Conservation (phyloP, 1,140 invertebrate genomes). For the Potamilus streckersoni region DNA sequence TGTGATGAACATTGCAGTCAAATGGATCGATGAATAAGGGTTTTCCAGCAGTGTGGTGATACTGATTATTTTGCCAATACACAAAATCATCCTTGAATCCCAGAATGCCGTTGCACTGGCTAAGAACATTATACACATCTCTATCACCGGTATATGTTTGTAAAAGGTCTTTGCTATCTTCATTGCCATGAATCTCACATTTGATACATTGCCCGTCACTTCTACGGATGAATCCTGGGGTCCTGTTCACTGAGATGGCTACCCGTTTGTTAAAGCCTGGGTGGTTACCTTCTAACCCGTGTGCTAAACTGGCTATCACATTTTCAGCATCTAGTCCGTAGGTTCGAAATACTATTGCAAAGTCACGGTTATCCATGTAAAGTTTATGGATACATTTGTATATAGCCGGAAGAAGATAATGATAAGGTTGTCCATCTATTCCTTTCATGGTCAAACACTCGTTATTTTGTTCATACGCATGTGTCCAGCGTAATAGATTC, state of each 20-base stretch:
- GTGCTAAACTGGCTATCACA: constrained; percentile 52
- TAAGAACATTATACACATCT: constrained; percentile 58
- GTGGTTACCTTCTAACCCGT: constrained; percentile 55
- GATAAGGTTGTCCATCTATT: constrained; percentile 53
- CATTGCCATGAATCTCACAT: constrained; percentile 4
- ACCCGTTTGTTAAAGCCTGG: constrained; percentile 48
- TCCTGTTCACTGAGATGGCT: constrained; percentile 30
- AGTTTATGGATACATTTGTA: constrained; percentile 57
- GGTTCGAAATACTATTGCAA: constrained; percentile 61
- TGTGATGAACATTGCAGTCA: constrained; percentile 58
- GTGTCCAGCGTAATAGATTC: constrained; percentile 47
- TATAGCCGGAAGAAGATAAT: constrained; percentile 64
- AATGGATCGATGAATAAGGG: constrained; percentile 60
- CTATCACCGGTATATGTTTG: constrained; percentile 35
- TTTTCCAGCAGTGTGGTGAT: constrained; percentile 54
- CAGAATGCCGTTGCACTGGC: constrained; percentile 46
- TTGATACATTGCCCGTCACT: background rate
- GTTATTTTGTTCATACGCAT: constrained; percentile 20
- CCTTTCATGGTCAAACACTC: constrained; percentile 53
- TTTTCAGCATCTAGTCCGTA: constrained; percentile 62
- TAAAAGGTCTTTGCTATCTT: constrained; percentile 20
- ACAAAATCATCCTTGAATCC: constrained; percentile 62
- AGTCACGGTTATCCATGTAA: constrained; percentile 48
- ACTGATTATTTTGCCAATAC: constrained; percentile 59
- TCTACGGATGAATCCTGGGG: constrained; percentile 40